Evolutionary conservation across 2,113 vertebrate species (phyloP), one percentile per base, ranked within the genome.

Genomic region (Actenoides lindsayi): DNA sequence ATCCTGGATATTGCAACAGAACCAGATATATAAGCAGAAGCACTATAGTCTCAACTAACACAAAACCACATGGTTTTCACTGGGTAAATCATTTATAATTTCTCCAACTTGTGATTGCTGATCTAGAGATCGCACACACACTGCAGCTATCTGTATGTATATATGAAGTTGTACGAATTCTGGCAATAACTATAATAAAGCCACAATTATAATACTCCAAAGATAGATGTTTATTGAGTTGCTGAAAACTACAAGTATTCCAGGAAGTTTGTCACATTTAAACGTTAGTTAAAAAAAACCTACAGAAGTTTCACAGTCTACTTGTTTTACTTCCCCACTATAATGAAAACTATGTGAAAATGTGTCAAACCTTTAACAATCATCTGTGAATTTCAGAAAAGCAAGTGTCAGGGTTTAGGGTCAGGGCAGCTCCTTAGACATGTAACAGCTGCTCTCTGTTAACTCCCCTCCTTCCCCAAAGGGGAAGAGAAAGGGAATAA

Each of bases 171-270:
- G 13, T 5, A 41, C 20, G 10, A 44, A 63, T 46, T 46, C 30
- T 33, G 54, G 20, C 50, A 77, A 77, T 24, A 39, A 60, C 33
- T 56, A 44, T 23, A 69, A 54, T 28, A 51, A 59, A 69, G 42
- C 21, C 83, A 68, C 42, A n/a, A 39, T 27, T 64, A 51, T 33
- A 83, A 50, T 62, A 84, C 53, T 84, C 53, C 48, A 84, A 90
- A 57, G 64, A 90, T n/a, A 91, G 41, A 83, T 27, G 44, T 75
- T 90, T 80, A 89, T 69, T 89, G 60, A 79, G 30, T 59, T 57
- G 75, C 85, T 91, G 67, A 94, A 89, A 93, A 89, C 75, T 62
- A 83, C 71, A 92, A 65, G n/a, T 67, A 62, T 67, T 65, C 33
- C 39, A 59, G 39, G 25, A 42, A 70, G 41, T 35, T 28, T 18